Evolutionary conservation across 2,797 vertebrate species (phyloP), one percentile per base, ranked within the genome.

Genomic region (Graptemys geographica): DNA sequence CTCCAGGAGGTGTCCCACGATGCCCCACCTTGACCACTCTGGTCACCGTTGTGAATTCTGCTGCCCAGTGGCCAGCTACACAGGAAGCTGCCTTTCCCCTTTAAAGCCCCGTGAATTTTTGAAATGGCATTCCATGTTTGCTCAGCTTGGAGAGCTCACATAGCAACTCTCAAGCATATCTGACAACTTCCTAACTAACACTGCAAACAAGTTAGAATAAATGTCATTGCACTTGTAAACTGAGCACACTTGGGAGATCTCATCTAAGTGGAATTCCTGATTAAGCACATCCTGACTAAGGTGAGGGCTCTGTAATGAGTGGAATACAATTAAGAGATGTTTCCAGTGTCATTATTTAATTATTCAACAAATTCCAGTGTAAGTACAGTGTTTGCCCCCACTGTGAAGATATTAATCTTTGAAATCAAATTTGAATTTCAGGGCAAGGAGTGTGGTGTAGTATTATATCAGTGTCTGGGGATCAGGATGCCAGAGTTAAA

Each of bases 291-390:
- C 62, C 33, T 65, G 62, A n/a, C 33, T 19, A 65, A 65, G 62
- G 16, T 8, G 16, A 65, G 62, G 8, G 62, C 62, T 59, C 33
- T 65, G 16, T 62, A 62, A 15, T 19, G 18, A 65, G 33, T 18
- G 62, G 16, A 65, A n/a, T 65, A 65, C 8, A 18, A 33, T 65
- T 65, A 65, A 65, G 33, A 65, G 62, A 65, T 65, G 16, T 65
- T n/a, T 65, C 62, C 19, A n/a, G 62, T n/a, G 62, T 33, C 62
- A 65, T 65, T 65, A 18, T 62, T 62, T 56, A 56, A 56, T 56
- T 62, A 62, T 65, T 83, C 51, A 37, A 0, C 19, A 47, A 33
- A 83, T 19, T 83, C 52, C 1, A 0, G 79, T 0, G 0, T 52
- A 53, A 87, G 47, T 3, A 72, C 72, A 28, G 3, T 37, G 8